Evolutionary conservation across 2,797 vertebrate genomes (phyloP).

Genomic region (Chaenodraco wilsoni): DNA sequence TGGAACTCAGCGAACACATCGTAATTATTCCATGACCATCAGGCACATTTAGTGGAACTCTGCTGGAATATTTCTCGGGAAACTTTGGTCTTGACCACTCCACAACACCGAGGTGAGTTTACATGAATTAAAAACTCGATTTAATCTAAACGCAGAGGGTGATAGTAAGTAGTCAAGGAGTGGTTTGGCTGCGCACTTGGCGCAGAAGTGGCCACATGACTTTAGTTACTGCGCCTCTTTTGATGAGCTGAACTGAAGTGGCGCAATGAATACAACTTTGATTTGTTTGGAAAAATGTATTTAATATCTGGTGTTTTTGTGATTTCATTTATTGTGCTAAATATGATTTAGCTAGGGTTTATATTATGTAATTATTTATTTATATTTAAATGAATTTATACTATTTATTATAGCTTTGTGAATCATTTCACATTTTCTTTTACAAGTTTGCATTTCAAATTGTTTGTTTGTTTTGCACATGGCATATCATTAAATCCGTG

Average conservation of each 20-base stretch:
- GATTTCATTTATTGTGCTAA: no score
- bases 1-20: neutral
- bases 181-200: neutral
- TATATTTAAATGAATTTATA: no score
- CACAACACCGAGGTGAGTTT: conserved; percentile 31
- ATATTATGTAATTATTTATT: no score
- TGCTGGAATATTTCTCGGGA: conserved; percentile 58
- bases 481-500: neutral
- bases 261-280: neutral
- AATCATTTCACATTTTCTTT: neutral
- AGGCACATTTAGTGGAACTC: neutral
- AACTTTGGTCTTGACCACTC: neutral
- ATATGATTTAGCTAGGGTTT: no score
- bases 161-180: neutral
- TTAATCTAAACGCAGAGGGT: neutral
- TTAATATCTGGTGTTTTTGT: no score
- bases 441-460: neutral
- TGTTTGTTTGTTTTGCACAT: neutral
- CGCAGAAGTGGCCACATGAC: neutral
- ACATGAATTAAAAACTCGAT: neutral
- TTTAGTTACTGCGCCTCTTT: neutral
- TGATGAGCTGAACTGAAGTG: neutral
- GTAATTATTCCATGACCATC: neutral
- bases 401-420: no score
- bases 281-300: neutral